Evolutionary conservation across 2,113 vertebrate species (phyloP).

Genomic region (Atrichornis clamosus): DNA sequence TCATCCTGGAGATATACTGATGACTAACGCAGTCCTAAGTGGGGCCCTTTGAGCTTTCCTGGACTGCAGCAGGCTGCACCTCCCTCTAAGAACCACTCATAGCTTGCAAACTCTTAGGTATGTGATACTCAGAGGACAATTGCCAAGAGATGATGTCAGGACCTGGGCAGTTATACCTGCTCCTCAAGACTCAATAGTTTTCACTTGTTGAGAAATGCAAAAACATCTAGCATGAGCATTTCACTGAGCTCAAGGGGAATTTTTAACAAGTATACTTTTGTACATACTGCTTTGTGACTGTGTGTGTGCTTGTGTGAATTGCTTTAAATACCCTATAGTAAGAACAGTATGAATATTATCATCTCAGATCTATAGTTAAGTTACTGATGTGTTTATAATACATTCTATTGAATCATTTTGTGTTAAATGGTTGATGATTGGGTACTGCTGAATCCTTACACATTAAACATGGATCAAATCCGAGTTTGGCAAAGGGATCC

Average conservation of each 20-base stretch:
- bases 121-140: not conserved
- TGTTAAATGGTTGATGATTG: not conserved
- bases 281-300: not conserved
- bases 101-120: too few relatives aligned
- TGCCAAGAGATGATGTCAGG: not conserved
- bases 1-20: not conserved
- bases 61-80: not conserved
- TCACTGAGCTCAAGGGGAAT: not conserved
- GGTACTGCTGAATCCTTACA: not conserved
- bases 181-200: not conserved
- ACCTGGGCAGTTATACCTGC: too few relatives aligned
- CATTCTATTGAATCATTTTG: not conserved
- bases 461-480: not conserved
- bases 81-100: too few relatives aligned
- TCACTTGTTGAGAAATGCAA: not conserved
- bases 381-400: not conserved
- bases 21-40: not conserved
- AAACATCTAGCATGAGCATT: not conserved
- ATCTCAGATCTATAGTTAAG: not conserved
- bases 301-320: not conserved
- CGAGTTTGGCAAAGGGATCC: not conserved
- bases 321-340: too few relatives aligned
- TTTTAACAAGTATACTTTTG: not conserved
- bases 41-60: not conserved
- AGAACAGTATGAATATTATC: not conserved